phyloP scores from a whole-genome alignment of 2,888 invertebrate genomes.

The Meloe dianella region DNA sequence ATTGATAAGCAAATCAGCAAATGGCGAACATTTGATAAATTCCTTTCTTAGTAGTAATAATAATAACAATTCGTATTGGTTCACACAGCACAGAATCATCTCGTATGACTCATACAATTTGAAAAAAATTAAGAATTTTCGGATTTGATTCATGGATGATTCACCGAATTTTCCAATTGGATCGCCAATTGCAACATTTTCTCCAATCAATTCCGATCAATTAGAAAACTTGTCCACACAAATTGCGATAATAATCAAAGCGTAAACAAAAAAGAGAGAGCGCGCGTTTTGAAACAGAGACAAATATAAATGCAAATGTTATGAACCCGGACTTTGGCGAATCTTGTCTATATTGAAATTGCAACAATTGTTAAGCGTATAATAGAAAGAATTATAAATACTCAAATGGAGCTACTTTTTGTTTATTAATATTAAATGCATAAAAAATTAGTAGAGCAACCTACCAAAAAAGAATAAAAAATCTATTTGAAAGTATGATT shows the following conservation, averaged over 20 bases:
- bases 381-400: neutral
- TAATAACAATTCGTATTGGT: slow-evolving; percentile 8
- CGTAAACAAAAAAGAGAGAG: neutral
- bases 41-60: neutral
- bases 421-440: neutral
- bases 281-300: neutral
- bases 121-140: neutral
- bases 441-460: neutral
- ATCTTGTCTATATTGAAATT: neutral
- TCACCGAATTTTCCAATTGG: neutral
- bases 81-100: neutral
- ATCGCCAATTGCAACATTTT: too few relatives aligned
- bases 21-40: neutral
- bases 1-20: neutral
- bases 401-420: neutral
- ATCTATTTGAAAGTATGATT: neutral
- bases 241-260: too few relatives aligned
- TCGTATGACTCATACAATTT: neutral
- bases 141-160: neutral
- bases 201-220: too few relatives aligned
- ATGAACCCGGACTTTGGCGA: slow-evolving; percentile 5
- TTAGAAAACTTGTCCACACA: too few relatives aligned
- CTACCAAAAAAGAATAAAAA: neutral
- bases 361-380: neutral
- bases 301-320: neutral